These are phyloP conservation scores for Halcyon badia DNA, from an alignment of 2,797 vertebrate genomes.

Conservation along the genomic window DNA sequence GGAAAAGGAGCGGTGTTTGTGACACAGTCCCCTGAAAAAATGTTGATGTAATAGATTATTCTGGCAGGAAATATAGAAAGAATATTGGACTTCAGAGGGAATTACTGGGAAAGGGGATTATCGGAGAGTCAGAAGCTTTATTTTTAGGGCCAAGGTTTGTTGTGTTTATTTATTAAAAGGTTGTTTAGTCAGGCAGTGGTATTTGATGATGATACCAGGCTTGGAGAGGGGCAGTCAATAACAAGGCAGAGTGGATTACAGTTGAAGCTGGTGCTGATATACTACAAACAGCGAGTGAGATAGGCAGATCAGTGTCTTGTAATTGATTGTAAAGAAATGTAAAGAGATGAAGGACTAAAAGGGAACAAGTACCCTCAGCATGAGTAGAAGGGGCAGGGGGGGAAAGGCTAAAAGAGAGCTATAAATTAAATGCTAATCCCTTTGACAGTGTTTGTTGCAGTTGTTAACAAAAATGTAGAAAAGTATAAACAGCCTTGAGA, in stretches of 20 bases:
- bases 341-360: constrained; percentile 35
- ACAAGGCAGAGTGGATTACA: constrained; percentile 58
- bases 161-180: constrained; percentile 54
- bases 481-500: not conserved
- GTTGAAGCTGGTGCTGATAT: constrained; percentile 42
- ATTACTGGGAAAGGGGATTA: constrained; percentile 19
- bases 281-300: not conserved
- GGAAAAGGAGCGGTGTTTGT: not conserved
- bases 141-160: constrained; percentile 25
- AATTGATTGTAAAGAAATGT: constrained; percentile 65
- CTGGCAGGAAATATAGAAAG: not conserved
- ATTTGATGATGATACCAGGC: constrained; percentile 36
- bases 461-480: not conserved
- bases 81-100: not conserved
- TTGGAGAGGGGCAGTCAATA: constrained; percentile 56
- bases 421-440: not conserved
- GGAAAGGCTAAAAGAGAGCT: not conserved
- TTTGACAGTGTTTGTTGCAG: not conserved
- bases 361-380: not conserved
- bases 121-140: not conserved
- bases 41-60: not conserved
- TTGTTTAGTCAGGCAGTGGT: constrained; percentile 16
- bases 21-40: not conserved
- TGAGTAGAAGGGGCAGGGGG: not conserved
- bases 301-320: constrained; percentile 53